Percentiles rank a stretch among this genome's conserved stretches.
These are phyloP conservation scores for Taenioides sp. DNA, from an alignment of 2,797 vertebrate species.

Conservation along the genomic window DNA sequence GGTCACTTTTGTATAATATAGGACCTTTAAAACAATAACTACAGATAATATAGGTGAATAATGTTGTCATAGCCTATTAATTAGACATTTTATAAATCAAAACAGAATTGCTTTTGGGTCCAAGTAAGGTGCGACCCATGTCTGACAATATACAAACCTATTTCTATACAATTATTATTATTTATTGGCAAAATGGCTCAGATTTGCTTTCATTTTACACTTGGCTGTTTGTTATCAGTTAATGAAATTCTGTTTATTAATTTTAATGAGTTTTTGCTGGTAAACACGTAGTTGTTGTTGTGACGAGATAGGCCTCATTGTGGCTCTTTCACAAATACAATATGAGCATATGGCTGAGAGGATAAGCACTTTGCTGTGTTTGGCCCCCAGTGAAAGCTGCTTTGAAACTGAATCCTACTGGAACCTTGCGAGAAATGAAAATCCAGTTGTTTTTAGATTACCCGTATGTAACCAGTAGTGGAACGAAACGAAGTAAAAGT, in stretches of 20 bases:
- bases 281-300: constrained; percentile 8
- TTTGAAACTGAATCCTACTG: background rate
- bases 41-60: too few relatives aligned
- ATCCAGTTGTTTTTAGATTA: background rate
- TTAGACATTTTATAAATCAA: background rate
- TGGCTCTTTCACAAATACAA: background rate
- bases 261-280: constrained; percentile 9
- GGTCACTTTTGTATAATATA: too few relatives aligned
- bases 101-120: background rate
- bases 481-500: too few relatives aligned
- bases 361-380: background rate
- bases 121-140: background rate
- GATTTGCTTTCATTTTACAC: constrained; percentile 2
- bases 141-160: too few relatives aligned
- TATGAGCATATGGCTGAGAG: background rate
- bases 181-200: background rate
- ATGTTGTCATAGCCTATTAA: background rate
- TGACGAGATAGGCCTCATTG: constrained; percentile 1
- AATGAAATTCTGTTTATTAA: constrained; percentile 11
- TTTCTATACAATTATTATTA: background rate
- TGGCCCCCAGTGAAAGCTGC: constrained; percentile 6
- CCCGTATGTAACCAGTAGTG: too few relatives aligned
- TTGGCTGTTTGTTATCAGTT: background rate
- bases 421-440: background rate
- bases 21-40: too few relatives aligned